phyloP scores from a whole-genome alignment of 2,888 invertebrate species.

The Chymomyza caudatula region DNA sequence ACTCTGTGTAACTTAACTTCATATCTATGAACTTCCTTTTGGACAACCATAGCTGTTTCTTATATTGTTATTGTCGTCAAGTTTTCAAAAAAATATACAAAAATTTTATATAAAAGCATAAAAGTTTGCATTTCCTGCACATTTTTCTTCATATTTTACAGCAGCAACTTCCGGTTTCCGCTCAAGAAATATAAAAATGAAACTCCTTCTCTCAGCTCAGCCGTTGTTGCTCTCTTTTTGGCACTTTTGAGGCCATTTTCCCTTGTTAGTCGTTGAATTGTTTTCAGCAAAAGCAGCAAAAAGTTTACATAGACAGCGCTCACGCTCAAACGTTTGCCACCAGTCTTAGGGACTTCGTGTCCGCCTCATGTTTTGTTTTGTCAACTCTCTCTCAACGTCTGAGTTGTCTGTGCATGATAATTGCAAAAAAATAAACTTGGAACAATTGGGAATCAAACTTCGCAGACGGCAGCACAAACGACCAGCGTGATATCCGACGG shows the following conservation, averaged over 20 bases:
- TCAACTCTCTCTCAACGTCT: slow-evolving; percentile 26
- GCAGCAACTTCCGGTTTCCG: slow-evolving; percentile 68
- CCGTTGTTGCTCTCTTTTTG: slow-evolving; percentile 29
- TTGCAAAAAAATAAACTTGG: slow-evolving; percentile 43
- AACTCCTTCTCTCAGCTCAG: slow-evolving; percentile 14
- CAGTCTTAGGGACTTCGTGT: slow-evolving; percentile 35
- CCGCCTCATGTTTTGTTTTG: slow-evolving; percentile 9
- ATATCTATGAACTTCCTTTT: slow-evolving; percentile 5
- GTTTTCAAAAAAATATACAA: slow-evolving; percentile 30
- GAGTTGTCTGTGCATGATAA: slow-evolving; percentile 30
- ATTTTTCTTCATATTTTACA: slow-evolving; percentile 64
- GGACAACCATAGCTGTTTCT: slow-evolving; percentile 21
- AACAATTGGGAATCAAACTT: slow-evolving; percentile 62
- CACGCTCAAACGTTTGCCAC: slow-evolving; percentile 23
- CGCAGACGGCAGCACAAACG: slow-evolving; percentile 36
- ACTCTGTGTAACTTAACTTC: background rate
- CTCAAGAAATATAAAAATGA: slow-evolving; percentile 50
- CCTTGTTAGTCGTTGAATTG: slow-evolving; percentile 34
- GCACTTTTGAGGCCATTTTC: slow-evolving; percentile 43
- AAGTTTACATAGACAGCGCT: slow-evolving; percentile 47
- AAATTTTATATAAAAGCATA: slow-evolving; percentile 25
- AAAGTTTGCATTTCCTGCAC: slow-evolving; percentile 69
- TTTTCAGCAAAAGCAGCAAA: slow-evolving; percentile 36
- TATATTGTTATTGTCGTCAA: slow-evolving; percentile 26
- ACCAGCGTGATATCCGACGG: background rate